phyloP scores from a whole-genome alignment of 2,888 invertebrate species.

The Hirtodrosophila duncani region DNA sequence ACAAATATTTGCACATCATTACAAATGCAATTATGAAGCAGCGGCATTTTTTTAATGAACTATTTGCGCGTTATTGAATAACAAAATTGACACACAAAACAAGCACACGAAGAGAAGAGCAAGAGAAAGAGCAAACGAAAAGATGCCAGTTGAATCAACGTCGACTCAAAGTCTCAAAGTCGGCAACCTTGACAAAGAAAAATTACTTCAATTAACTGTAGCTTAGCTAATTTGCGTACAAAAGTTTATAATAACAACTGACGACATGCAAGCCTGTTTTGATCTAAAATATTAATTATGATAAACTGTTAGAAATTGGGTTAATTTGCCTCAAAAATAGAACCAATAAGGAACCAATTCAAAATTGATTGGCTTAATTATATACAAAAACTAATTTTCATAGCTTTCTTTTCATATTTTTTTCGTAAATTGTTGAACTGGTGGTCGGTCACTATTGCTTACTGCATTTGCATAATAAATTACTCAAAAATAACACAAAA shows the following conservation, averaged over 20 bases:
- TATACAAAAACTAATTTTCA: conserved; percentile 45
- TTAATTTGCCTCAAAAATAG: conserved; percentile 15
- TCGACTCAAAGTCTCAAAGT: conserved; percentile 12
- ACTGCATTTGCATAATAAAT: conserved; percentile 63
- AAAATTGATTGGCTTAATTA: conserved; percentile 63
- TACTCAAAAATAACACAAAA: conserved; percentile 27
- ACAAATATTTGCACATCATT: conserved; percentile 64
- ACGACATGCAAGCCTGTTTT: conserved; percentile 14
- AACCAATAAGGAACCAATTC: conserved; percentile 24
- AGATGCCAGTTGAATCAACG: conserved; percentile 11
- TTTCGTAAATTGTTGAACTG: conserved; percentile 62
- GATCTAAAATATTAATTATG: conserved; percentile 30
- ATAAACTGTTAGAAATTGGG: conserved; percentile 20
- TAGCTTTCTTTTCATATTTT: conserved; percentile 61
- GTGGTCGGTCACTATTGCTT: conserved; percentile 38
- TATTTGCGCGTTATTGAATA: conserved; percentile 52
- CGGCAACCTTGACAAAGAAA: conserved; percentile 64
- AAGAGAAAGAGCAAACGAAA: conserved; percentile 6
- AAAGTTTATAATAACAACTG: conserved; percentile 14
- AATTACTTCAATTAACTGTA: conserved; percentile 48
- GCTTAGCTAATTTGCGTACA: conserved; percentile 47
- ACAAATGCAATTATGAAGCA: conserved; percentile 34
- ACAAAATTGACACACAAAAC: conserved; percentile 53
- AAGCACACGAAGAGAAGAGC: conserved; percentile 6
- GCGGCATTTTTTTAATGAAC: conserved; percentile 31